phyloP scores from a whole-genome alignment of 2,113 vertebrate species.

The Archocentrus centrarchus region DNA sequence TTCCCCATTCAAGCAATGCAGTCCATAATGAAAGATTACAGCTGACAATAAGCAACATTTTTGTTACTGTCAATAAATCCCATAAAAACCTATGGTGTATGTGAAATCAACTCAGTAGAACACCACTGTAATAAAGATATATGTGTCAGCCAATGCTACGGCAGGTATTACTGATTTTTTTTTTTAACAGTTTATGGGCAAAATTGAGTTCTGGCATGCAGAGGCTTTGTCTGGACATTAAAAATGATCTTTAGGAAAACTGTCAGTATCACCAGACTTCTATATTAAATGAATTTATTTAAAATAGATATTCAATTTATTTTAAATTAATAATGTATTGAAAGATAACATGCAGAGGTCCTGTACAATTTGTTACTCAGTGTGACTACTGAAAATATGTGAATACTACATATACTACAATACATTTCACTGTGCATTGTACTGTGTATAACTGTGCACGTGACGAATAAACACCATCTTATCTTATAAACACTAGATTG shows the following conservation, averaged over 20 bases:
- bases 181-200: not conserved
- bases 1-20: not conserved
- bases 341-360: not conserved
- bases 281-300: too few species aligned
- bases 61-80: constrained; percentile 15
- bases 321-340: not conserved
- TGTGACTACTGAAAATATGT: not conserved
- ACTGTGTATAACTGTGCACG: too few species aligned
- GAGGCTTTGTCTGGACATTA: not conserved
- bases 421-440: too few species aligned
- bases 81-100: constrained; percentile 8
- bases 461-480: too few species aligned
- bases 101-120: not conserved
- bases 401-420: not conserved
- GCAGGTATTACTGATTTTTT: not conserved
- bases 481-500: not conserved
- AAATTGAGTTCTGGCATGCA: not conserved
- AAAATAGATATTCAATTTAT: too few species aligned
- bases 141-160: not conserved
- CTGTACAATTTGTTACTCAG: not conserved
- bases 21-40: constrained; percentile 1
- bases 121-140: not conserved
- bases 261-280: not conserved
- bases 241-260: too few species aligned
- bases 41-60: constrained; percentile 1